Evolutionary conservation across 1,140 invertebrate genomes (phyloP).

Genomic region (Cyphomyrmex costatus): DNA sequence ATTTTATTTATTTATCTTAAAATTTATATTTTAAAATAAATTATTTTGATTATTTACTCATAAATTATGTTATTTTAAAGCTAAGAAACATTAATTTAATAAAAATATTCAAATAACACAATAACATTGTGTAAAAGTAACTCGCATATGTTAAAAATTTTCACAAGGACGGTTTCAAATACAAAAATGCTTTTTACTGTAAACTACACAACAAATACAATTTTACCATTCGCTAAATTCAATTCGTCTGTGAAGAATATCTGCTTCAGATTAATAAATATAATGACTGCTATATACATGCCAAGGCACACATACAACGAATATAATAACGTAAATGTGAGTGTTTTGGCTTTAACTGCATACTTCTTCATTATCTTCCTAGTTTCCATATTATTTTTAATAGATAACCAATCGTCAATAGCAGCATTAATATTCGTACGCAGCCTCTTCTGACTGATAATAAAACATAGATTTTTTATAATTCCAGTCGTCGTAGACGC

Average conservation of each 20-base stretch:
- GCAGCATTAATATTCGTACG: conserved; percentile 21
- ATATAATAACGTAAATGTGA: neutral
- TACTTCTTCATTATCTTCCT: conserved; percentile 48
- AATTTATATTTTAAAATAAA: too few species aligned
- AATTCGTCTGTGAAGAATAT: conserved; percentile 10
- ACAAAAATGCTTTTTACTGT: too few species aligned
- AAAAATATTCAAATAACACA: too few species aligned
- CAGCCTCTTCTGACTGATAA: neutral
- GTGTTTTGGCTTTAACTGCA: neutral
- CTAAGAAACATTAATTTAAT: too few species aligned
- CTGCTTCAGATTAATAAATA: conserved; percentile 18
- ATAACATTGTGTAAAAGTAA: too few species aligned
- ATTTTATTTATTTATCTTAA: too few species aligned
- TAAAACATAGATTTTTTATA: neutral
- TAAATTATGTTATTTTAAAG: too few species aligned
- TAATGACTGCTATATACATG: neutral
- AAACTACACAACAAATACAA: neutral
- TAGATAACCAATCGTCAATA: conserved; percentile 47
- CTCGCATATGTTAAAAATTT: too few species aligned
- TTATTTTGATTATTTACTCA: too few species aligned
- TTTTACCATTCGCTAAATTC: conserved; percentile 23
- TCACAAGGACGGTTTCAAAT: too few species aligned
- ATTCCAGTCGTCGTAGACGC: too few species aligned
- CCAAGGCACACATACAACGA: neutral
- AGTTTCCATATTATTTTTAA: conserved; percentile 8